A percentile compares a stretch with the other conserved stretches of the same genome.
These are phyloP conservation scores for Bembecia ichneumoniformis DNA, from an alignment of 2,888 invertebrate genomes.

Conservation along the genomic window DNA sequence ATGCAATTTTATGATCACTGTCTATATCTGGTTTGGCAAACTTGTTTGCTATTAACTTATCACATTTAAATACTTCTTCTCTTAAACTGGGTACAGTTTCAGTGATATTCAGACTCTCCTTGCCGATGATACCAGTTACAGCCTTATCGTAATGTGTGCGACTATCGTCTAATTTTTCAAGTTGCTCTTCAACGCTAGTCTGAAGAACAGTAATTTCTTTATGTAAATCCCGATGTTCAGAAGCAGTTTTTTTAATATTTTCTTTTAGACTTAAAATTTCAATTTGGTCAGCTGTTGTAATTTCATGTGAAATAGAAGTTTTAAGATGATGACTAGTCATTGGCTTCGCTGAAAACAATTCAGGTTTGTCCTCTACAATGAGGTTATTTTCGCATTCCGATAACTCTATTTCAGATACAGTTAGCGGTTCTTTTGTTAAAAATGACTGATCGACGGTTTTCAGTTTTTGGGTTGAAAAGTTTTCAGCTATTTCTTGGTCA, in stretches of 20 bases:
- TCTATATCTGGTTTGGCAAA: slow-evolving; percentile 68
- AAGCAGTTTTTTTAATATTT: slow-evolving; percentile 32
- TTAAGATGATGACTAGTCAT: slow-evolving; percentile 47
- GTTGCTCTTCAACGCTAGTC: slow-evolving; percentile 63
- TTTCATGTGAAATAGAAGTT: slow-evolving; percentile 50
- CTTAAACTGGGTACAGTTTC: slow-evolving; percentile 63
- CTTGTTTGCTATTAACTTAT: slow-evolving; percentile 40
- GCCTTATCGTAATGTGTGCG: slow-evolving; percentile 69
- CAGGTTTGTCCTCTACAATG: slow-evolving; percentile 31
- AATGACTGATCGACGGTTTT: slow-evolving; percentile 57
- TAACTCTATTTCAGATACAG: slow-evolving; percentile 74
- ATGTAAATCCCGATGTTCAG: slow-evolving; percentile 39
- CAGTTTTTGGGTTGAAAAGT: slow-evolving; percentile 29
- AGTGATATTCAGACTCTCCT: slow-evolving; percentile 74
- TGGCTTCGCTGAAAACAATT: slow-evolving; percentile 25
- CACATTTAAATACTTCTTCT: slow-evolving; percentile 57
- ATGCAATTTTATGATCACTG: slow-evolving; percentile 63
- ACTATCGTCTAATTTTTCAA: slow-evolving; percentile 63
- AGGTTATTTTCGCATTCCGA: slow-evolving; percentile 78
- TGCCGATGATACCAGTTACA: slow-evolving; percentile 66
- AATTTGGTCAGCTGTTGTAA: slow-evolving; percentile 54
- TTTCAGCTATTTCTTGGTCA: slow-evolving; percentile 74
- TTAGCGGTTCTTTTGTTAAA: slow-evolving; percentile 74
- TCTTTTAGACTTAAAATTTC: slow-evolving; percentile 27
- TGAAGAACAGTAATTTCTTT: slow-evolving; percentile 53